Base-by-base conservation (phyloP, 2,797 vertebrate genomes). In the Petrocephalus sullivani region DNA sequence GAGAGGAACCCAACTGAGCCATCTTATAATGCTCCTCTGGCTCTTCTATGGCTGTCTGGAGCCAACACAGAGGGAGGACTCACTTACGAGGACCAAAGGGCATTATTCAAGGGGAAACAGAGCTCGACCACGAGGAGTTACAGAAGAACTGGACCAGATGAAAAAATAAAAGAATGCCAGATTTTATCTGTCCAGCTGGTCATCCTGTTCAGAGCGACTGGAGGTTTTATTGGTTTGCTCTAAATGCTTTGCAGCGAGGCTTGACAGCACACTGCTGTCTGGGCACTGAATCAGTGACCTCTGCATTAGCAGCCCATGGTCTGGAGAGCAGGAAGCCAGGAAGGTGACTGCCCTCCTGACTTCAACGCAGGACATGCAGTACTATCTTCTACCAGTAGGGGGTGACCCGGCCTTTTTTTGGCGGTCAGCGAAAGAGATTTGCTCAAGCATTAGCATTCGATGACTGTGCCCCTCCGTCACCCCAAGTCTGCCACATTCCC, bases 401-500 rank as follows among this genome's bases (percentile, higher is more conserved):
- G 61, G 61, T 67, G 61, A 64, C 61, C 10, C 28, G 23, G 10
- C 64, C 4, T 46, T 16, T 71, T 28, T 71, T 78, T 41, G 71
- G 6, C 3, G 71, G 37, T 46, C 41, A 41, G 37, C 71, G 46
- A 78, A 4, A 2, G 41, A 37, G 41, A 78, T n/a, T 37, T 71
- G 28, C 33, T 16, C 64, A n/a, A 83, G 37, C 82, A 23, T 85
- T 54, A 53, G 51, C 46, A 12, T 28, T n/a, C 51, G 7, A n/a
- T 37, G 51, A 33, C 6, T n/a, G 5, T 12, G 9, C 14, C 54
- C 71, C 33, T 49, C 14, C 21, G 2, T 56, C 87, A 46, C 28
- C 57, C 21, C 85, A 41, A 86, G 61, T 90, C 90, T 46, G 37
- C 16, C 16, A 12, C 54, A 95, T 94, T 95, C 93, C 93, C 94